A percentile compares a stretch with the other conserved stretches of the same genome.
phyloP scores from a whole-genome alignment of 1,140 invertebrate species.

The Drosophila athabasca region DNA sequence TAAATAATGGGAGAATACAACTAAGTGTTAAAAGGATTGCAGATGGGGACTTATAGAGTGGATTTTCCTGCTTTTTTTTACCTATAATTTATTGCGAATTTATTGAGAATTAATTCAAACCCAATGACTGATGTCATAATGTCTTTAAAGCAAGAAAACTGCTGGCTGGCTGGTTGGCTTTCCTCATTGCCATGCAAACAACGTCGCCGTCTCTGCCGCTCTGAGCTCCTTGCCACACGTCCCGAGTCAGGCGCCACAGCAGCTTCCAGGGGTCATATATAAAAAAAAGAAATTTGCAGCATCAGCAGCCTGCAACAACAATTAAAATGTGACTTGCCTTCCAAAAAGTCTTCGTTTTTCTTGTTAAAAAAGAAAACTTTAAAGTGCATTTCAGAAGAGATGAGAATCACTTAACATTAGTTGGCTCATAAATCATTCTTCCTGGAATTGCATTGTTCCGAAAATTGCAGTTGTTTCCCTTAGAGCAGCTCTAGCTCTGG shows the following conservation, averaged over 20 bases:
- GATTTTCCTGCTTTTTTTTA: neutral
- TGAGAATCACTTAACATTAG: slow-evolving; percentile 25
- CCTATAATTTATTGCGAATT: too few species aligned
- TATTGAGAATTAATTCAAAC: too few species aligned
- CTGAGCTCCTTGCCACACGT: slow-evolving; percentile 33
- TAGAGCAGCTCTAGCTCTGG: too few species aligned
- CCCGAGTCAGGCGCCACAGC: slow-evolving; percentile 16
- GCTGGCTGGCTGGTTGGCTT: neutral
- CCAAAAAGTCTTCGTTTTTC: slow-evolving; percentile 3
- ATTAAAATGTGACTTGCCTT: slow-evolving; percentile 29
- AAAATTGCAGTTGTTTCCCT: neutral
- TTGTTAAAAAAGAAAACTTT: too few species aligned
- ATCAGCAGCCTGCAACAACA: slow-evolving; percentile 11
- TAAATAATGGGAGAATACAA: too few species aligned
- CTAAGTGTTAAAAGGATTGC: too few species aligned
- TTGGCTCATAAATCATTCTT: slow-evolving; percentile 8
- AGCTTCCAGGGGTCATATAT: slow-evolving; percentile 21
- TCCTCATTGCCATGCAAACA: slow-evolving; percentile 52
- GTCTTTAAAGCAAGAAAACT: slow-evolving; percentile 3
- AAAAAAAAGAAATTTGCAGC: neutral
- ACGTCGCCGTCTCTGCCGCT: slow-evolving; percentile 25
- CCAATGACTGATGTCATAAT: too few species aligned
- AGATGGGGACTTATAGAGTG: too few species aligned
- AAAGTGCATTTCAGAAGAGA: slow-evolving; percentile 1
- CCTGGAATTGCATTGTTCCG: neutral